A percentile compares a stretch with the other conserved stretches of the same genome.
These are phyloP conservation scores for Phyllostomus discolor DNA, from an alignment of 2,113 vertebrate species.

Conservation along the genomic window DNA sequence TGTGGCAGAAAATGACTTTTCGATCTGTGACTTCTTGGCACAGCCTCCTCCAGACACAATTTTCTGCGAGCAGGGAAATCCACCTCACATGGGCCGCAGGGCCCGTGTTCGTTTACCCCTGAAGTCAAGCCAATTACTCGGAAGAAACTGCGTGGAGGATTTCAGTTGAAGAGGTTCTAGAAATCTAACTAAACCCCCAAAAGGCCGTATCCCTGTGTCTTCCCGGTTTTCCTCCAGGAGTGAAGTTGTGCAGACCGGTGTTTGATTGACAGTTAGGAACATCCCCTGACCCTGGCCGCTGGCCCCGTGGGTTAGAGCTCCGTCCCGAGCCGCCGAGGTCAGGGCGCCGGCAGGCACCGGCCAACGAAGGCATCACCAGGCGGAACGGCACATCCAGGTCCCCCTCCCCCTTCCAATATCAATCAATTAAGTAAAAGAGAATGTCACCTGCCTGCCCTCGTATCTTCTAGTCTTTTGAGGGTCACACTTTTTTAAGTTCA, in stretches of 20 bases:
- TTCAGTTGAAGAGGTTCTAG: background rate
- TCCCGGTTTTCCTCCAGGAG: background rate
- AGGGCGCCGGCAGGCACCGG: no score
- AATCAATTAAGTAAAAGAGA: background rate
- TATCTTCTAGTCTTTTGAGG: background rate
- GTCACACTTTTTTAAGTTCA: background rate
- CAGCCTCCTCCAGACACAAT: background rate
- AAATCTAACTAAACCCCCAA: background rate
- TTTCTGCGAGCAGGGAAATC: background rate
- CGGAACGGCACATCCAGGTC: no score
- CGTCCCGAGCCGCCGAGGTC: no score
- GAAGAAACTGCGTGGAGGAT: background rate
- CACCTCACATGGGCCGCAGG: background rate
- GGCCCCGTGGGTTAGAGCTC: no score
- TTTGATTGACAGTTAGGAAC: background rate
- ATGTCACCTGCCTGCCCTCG: accelerated
- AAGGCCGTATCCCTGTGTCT: no score
- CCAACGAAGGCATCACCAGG: no score
- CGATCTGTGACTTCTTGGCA: background rate
- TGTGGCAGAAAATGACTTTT: background rate
- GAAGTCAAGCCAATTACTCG: background rate
- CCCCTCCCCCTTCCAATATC: no score
- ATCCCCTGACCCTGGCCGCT: no score
- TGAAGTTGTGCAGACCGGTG: accelerated
- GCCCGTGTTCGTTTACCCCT: background rate